Evolutionary conservation across 2,113 vertebrate genomes (phyloP), one percentile per base, ranked within the genome.

Genomic region (Nothobranchius kuhntae): DNA sequence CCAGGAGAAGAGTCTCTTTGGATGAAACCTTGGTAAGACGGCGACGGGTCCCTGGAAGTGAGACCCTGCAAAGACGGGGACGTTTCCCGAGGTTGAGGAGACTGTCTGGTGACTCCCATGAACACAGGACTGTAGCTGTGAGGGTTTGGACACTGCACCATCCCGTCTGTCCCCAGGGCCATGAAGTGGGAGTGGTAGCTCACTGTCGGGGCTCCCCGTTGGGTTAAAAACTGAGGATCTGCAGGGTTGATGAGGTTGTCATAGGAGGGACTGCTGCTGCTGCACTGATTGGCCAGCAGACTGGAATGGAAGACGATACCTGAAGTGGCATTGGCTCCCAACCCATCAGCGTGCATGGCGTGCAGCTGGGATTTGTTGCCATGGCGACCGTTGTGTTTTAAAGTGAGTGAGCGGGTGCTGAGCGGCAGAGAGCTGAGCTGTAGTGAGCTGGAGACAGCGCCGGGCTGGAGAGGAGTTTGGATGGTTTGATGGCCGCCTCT

Each of bases 81-180:
- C 9, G 84, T 44, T 13, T 91, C 90, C 17, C 85, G 83, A 1
- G 92, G 95, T 21, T 95, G 94, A 0, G 94, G 92, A 5, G 91
- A 92, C 59, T 87, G 87, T 48, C 91, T 81, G 73, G 64, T 60
- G 12, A 85, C 68, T 0, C 88, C 84, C 69, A 93, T 88, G 48
- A 95, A 92, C 68, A 95, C 92, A 0, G 96, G 96, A 84, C 96
- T 96, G 89, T 96, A 97, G 83, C 93, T 87, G 64, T 93, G 94
- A 0, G 92, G 86, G 35, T 75, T 50, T 0, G 75, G 89, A 36
- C 85, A 88, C 21, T 94, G 95, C 1, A 93, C 86, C 0, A 86
- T 85, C 9, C 92, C 92, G 13, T 93, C 92, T 0, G 92, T 61
- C 71, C 94, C 94, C 42, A 95, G 92, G 72, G 95, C 86, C 87